A percentile compares a stretch with the other conserved stretches of the same genome.
These are phyloP conservation scores for Whitmania pigra DNA, from an alignment of 1,140 invertebrate species.

Conservation along the genomic window DNA sequence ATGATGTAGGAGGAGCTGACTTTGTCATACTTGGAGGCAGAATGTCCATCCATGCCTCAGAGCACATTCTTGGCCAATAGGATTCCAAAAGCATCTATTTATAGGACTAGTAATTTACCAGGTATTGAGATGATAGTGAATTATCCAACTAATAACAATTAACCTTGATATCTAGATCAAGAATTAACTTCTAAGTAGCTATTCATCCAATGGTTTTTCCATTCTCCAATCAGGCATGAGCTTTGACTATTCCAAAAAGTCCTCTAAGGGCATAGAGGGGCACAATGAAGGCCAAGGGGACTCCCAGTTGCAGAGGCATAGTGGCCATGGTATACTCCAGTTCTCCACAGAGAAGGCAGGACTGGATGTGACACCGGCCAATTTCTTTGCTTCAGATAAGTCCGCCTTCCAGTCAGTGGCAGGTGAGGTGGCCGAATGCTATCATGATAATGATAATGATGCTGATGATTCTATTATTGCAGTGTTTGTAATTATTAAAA, in stretches of 20 bases:
- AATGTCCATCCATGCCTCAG: neutral
- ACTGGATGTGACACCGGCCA: slow-evolving; percentile 64
- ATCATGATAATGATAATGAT: neutral
- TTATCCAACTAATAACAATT: too few relatives aligned
- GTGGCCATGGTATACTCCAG: slow-evolving; percentile 51
- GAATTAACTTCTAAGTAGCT: too few relatives aligned
- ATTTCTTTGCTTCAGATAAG: slow-evolving; percentile 46
- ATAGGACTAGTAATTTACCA: neutral
- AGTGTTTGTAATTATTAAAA: too few relatives aligned
- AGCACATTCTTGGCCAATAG: neutral
- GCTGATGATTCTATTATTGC: neutral
- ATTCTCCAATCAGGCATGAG: too few relatives aligned
- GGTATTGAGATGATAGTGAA: too few relatives aligned
- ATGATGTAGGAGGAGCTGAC: neutral
- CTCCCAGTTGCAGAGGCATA: slow-evolving; percentile 28
- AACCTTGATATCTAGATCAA: too few relatives aligned
- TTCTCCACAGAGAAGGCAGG: slow-evolving; percentile 77
- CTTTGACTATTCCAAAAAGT: too few relatives aligned
- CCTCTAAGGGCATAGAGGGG: too few relatives aligned
- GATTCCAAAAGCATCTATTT: neutral
- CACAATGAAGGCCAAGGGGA: neutral
- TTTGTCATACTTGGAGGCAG: neutral
- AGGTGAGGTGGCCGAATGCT: neutral
- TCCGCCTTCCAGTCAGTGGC: slow-evolving; percentile 15
- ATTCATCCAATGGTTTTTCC: too few relatives aligned